Percentiles rank a stretch among this genome's conserved stretches.
Evolutionary conservation across 2,113 vertebrate species (phyloP).

Genomic region (Bos javanicus): DNA sequence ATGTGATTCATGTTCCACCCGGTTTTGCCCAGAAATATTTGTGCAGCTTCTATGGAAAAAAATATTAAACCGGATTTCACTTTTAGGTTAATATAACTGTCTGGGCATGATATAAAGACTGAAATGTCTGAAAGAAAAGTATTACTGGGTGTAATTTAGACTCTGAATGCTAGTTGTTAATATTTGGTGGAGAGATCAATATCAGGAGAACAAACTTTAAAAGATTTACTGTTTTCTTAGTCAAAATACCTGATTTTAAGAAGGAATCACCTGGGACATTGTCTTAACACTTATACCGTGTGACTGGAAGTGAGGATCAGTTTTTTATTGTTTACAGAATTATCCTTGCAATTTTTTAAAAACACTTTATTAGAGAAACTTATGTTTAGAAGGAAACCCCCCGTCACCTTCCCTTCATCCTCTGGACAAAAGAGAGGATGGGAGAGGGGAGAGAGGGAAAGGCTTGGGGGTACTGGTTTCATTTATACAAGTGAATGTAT

Average conservation of each 20-base stretch:
- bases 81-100: background rate
- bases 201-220: background rate
- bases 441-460: background rate
- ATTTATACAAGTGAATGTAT: background rate
- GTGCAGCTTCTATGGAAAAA: background rate
- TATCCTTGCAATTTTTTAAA: background rate
- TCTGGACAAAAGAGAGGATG: background rate
- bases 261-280: background rate
- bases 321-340: conserved; percentile 15
- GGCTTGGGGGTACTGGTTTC: background rate
- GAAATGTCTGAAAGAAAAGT: background rate
- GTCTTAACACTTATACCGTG: background rate
- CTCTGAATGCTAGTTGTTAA: background rate
- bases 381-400: conserved; percentile 21
- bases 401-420: background rate
- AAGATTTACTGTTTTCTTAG: background rate
- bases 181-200: background rate
- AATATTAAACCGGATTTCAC: background rate
- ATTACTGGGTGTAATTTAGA: background rate
- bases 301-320: background rate
- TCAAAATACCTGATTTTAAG: background rate
- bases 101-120: background rate
- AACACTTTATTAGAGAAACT: background rate
- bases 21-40: conserved; percentile 26
- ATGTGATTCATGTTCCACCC: background rate